Evolutionary conservation across 2,797 vertebrate genomes (phyloP).

Genomic region (Kryptolebias ocellatus): DNA sequence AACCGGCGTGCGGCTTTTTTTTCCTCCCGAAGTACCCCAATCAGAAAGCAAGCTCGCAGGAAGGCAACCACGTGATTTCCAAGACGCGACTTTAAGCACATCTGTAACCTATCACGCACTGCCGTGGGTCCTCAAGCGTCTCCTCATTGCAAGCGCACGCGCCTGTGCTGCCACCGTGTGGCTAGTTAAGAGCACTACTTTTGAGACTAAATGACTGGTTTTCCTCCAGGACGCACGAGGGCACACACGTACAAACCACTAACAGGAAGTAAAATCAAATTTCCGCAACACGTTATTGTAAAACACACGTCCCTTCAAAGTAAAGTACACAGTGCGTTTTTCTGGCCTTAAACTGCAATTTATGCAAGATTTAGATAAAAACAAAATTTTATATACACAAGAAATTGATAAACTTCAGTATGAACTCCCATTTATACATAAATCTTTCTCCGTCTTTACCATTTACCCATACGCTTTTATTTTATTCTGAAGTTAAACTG

Average conservation of each 20-base stretch:
- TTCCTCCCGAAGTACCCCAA: constrained; percentile 7
- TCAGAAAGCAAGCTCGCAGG: constrained; percentile 10
- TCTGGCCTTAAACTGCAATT: neutral
- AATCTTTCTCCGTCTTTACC: rapidly evolving
- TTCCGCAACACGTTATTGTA: neutral
- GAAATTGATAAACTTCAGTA: neutral
- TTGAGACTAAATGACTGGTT: neutral
- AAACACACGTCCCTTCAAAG: constrained; percentile 32
- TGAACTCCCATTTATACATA: rapidly evolving
- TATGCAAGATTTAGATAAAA: neutral
- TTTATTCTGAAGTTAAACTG: neutral
- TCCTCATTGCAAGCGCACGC: neutral
- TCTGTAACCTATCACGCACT: constrained; percentile 38
- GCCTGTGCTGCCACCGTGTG: constrained; percentile 44
- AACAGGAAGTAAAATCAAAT: neutral
- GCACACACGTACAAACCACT: neutral
- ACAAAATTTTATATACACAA: too few species aligned
- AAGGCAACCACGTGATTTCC: constrained; percentile 22
- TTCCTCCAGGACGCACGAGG: neutral
- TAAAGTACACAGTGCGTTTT: neutral
- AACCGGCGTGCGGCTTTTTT: constrained; percentile 43
- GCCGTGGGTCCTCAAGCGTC: neutral
- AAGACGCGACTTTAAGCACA: constrained; percentile 43
- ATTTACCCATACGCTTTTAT: rapidly evolving
- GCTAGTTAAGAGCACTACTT: constrained; percentile 5